Evolutionary conservation across 2,888 invertebrate species (phyloP).

Genomic region (Erynnis tages): DNA sequence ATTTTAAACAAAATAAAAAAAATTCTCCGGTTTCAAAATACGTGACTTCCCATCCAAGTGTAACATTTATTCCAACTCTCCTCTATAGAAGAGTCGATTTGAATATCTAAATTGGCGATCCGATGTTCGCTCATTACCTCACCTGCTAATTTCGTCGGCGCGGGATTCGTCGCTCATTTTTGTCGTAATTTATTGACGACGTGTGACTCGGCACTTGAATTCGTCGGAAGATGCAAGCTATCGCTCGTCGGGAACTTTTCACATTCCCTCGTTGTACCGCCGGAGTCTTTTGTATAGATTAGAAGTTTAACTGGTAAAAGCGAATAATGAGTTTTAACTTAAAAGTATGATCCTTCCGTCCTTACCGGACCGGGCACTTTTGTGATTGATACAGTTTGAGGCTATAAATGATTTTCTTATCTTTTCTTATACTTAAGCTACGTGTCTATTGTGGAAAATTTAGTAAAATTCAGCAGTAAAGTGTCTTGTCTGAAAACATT

Average conservation of each 20-base stretch:
- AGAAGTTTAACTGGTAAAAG: constrained; percentile 12
- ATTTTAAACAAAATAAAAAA: too few relatives aligned
- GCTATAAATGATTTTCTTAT: too few relatives aligned
- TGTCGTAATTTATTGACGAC: constrained; percentile 73
- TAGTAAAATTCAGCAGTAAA: too few relatives aligned
- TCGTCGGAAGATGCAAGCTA: constrained; percentile 42
- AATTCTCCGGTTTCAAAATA: too few relatives aligned
- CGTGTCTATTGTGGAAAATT: too few relatives aligned
- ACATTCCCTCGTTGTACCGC: background rate
- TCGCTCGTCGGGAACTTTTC: constrained; percentile 11
- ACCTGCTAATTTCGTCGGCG: constrained; percentile 41
- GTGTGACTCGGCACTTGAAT: constrained; percentile 68
- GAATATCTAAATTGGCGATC: constrained; percentile 80
- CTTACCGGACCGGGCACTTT: too few relatives aligned
- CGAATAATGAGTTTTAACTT: constrained; percentile 8
- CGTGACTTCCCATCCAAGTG: too few relatives aligned
- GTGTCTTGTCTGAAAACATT: too few relatives aligned
- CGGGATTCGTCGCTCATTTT: constrained; percentile 53
- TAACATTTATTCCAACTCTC: constrained; percentile 8
- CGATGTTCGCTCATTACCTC: constrained; percentile 63
- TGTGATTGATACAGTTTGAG: too few relatives aligned
- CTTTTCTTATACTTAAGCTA: too few relatives aligned
- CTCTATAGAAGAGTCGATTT: constrained; percentile 47
- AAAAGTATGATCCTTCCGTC: too few relatives aligned
- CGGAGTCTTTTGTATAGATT: constrained; percentile 14